Conservation (phyloP, 2,113 vertebrate species). For the Myotis lucifugus region DNA sequence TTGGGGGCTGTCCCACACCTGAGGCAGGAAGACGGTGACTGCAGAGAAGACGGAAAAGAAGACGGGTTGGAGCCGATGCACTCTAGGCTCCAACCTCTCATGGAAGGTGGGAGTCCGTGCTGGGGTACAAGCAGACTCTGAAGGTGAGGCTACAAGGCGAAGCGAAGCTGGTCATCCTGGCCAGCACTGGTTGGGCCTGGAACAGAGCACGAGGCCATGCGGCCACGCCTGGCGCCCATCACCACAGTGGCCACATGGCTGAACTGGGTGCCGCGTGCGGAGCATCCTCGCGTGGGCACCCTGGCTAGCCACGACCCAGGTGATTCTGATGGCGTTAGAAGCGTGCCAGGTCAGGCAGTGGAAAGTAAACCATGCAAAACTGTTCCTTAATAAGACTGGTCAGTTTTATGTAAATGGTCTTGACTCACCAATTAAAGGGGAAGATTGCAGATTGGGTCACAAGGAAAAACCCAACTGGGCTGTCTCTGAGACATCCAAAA, state of each 20-base stretch:
- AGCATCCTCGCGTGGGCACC: background rate
- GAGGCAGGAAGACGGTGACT: background rate
- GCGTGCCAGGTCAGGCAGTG: background rate
- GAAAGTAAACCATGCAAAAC: background rate
- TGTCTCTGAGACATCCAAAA: background rate
- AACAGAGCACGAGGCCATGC: background rate
- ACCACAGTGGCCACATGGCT: background rate
- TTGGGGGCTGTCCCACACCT: background rate
- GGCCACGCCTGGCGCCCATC: background rate
- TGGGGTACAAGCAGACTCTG: too few relatives aligned
- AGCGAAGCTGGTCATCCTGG: background rate
- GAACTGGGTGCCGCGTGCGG: background rate
- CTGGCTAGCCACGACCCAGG: background rate
- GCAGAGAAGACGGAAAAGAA: too few relatives aligned
- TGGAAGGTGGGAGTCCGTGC: background rate
- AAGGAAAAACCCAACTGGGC: background rate
- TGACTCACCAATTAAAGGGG: background rate
- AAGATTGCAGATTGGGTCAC: background rate
- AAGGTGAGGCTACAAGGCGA: background rate
- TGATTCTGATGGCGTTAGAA: background rate
- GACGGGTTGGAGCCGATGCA: background rate
- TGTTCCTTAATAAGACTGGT: background rate
- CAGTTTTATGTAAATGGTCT: background rate
- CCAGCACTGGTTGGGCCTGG: too few relatives aligned
- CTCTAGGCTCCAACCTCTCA: background rate